A percentile compares a stretch with the other conserved stretches of the same genome.
Evolutionary conservation across 2,113 vertebrate genomes (phyloP).

Genomic region (Pedionomus torquatus): DNA sequence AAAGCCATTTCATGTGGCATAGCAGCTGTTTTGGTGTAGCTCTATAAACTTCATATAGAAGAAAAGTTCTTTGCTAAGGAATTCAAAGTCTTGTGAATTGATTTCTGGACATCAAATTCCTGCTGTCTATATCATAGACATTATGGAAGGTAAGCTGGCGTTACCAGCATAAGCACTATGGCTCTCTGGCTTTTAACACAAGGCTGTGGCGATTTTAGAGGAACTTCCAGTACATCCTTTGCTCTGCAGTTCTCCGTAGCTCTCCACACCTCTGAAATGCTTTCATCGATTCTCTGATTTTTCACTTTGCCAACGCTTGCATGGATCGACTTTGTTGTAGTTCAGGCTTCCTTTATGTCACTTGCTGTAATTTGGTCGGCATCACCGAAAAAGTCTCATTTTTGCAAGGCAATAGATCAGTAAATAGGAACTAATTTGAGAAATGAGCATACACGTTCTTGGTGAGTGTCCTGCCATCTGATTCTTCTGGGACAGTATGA

Average conservation of each 20-base stretch:
- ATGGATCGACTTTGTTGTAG: not conserved
- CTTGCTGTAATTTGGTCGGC: accelerated
- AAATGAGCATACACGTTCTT: not conserved
- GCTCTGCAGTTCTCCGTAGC: not conserved
- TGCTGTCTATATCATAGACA: not conserved
- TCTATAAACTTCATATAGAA: not conserved
- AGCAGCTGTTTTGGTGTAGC: not conserved
- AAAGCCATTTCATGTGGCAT: not conserved
- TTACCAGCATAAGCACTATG: not conserved
- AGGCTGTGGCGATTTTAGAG: not conserved
- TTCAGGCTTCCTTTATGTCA: not conserved
- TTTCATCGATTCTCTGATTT: not conserved
- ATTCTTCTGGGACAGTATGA: not conserved
- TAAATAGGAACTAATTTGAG: not conserved
- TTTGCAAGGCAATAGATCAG: not conserved
- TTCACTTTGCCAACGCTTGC: not conserved
- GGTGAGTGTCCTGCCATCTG: not conserved
- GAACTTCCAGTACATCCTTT: not conserved
- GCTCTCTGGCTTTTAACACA: not conserved
- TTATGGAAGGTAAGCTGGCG: not conserved
- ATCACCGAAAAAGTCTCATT: not conserved
- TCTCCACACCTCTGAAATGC: not conserved
- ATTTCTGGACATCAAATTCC: not conserved
- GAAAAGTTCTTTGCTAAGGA: not conserved
- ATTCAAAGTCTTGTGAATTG: not conserved